Conservation (phyloP, 1,140 invertebrate genomes). For the Harpegnathos saltator region DNA sequence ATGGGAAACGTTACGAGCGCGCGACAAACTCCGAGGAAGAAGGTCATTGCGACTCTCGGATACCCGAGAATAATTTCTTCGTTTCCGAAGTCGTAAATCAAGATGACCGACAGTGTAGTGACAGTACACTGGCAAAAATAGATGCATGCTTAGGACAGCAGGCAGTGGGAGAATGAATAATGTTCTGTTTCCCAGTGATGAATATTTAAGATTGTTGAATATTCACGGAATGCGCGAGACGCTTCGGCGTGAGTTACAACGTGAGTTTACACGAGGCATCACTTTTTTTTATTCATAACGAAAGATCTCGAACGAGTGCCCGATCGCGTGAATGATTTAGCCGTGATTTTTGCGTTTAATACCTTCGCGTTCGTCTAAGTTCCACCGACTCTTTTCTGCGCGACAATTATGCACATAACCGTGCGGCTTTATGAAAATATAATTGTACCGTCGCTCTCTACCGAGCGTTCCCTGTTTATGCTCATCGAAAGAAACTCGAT, state of each 20-base stretch:
- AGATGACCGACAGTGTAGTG: slow-evolving; percentile 52
- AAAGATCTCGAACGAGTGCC: not conserved
- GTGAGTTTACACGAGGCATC: slow-evolving; percentile 15
- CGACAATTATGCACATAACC: not conserved
- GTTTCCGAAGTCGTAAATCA: slow-evolving; percentile 55
- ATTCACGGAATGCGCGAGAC: slow-evolving; percentile 45
- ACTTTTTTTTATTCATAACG: slow-evolving; percentile 37
- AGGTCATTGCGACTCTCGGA: slow-evolving; percentile 9
- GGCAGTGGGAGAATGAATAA: slow-evolving; percentile 46
- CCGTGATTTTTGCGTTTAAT: no score
- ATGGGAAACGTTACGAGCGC: slow-evolving; percentile 1
- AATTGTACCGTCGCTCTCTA: not conserved
- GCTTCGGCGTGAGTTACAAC: slow-evolving; percentile 32
- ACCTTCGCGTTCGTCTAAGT: not conserved
- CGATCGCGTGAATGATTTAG: not conserved
- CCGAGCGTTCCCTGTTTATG: not conserved
- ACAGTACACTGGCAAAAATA: slow-evolving; percentile 46
- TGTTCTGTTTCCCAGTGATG: slow-evolving; percentile 41
- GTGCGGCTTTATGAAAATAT: not conserved
- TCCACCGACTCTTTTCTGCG: not conserved
- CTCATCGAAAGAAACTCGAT: slow-evolving; percentile 28
- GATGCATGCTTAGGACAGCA: slow-evolving; percentile 37
- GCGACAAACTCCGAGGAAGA: no score
- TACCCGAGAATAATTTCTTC: slow-evolving; percentile 53
- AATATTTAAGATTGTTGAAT: slow-evolving; percentile 60